These are phyloP conservation scores for Gallinago stenura DNA, from an alignment of 2,797 vertebrate genomes.

Conservation along the genomic window DNA sequence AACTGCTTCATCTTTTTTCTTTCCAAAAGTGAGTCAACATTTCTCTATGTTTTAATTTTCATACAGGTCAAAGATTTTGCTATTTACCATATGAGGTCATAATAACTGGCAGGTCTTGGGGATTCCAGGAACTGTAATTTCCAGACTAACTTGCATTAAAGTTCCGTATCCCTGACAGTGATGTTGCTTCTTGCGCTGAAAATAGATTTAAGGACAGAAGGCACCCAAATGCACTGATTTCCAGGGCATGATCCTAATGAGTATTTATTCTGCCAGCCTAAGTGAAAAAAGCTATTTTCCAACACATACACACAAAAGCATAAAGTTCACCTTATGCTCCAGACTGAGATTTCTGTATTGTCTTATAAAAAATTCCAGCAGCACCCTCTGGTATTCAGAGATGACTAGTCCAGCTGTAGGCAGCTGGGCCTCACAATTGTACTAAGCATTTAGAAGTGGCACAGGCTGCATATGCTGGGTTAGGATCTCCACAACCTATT, in stretches of 20 bases:
- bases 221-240: not conserved
- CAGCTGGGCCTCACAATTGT: not conserved
- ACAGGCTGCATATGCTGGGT: not conserved
- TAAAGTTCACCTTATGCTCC: not conserved
- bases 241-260: not conserved
- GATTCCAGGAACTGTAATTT: not conserved
- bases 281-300: not conserved
- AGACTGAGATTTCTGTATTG: not conserved
- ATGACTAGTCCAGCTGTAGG: not conserved
- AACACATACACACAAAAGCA: not conserved
- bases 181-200: not conserved
- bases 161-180: fast-evolving
- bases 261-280: not conserved
- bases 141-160: not conserved
- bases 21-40: not conserved
- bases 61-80: not conserved
- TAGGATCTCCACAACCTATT: not conserved
- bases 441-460: not conserved
- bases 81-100: not conserved
- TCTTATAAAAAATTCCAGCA: not conserved
- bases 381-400: not conserved
- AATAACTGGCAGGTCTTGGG: not conserved
- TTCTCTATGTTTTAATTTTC: not conserved
- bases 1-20: not conserved
- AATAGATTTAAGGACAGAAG: not conserved